These are phyloP conservation scores for Genyomyrus donnyi DNA, from an alignment of 2,113 vertebrate genomes.

Conservation along the genomic window DNA sequence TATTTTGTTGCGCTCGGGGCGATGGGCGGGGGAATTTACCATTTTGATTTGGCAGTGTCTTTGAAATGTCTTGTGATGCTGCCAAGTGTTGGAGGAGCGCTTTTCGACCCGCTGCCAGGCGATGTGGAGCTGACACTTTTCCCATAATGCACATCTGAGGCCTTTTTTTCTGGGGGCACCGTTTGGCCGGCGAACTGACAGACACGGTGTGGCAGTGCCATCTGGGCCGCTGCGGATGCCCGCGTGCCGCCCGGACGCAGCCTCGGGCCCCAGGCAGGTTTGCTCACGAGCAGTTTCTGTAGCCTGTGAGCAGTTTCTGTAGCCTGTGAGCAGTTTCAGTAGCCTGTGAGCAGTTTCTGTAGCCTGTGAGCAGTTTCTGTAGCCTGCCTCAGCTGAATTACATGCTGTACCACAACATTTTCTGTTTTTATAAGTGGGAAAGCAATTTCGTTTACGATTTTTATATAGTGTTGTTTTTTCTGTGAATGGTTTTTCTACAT, in stretches of 20 bases:
- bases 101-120: background rate
- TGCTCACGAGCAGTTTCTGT: background rate
- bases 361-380: background rate
- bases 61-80: background rate
- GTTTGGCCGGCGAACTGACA: background rate
- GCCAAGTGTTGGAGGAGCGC: background rate
- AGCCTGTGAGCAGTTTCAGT: background rate
- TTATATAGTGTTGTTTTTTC: background rate
- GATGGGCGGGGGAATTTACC: background rate
- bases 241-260: background rate
- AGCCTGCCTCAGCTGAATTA: background rate
- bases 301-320: background rate
- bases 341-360: background rate
- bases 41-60: background rate
- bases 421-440: background rate
- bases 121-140: background rate
- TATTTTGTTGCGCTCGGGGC: background rate
- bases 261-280: background rate
- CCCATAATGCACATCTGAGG: background rate
- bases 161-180: background rate
- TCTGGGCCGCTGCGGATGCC: background rate
- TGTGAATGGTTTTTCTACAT: background rate
- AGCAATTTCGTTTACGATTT: background rate
- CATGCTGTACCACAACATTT: background rate
- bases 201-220: slow-evolving; percentile 3